Conservation (phyloP, 2,113 vertebrate genomes). For the Syrmaticus mikado region DNA sequence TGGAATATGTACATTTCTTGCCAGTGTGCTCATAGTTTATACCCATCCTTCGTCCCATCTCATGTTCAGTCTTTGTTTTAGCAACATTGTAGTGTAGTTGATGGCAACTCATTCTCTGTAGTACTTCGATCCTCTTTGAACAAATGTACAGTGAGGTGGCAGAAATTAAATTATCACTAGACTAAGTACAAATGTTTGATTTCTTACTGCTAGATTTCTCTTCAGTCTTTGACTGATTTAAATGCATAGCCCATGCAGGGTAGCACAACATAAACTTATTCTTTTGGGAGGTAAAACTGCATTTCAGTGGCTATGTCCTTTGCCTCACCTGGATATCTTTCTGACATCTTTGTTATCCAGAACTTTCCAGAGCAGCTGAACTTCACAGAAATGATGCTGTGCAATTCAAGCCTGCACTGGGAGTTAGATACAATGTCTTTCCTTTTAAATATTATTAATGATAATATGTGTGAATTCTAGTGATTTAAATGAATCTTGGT, state of each 20-base stretch:
- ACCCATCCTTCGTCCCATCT: neutral
- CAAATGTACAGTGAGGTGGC: neutral
- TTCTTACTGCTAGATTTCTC: neutral
- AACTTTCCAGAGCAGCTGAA: neutral
- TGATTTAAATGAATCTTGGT: neutral
- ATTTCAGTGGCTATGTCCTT: neutral
- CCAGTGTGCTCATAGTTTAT: neutral
- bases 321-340: neutral
- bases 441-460: neutral
- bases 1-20: neutral
- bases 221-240: neutral
- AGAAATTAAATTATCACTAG: neutral
- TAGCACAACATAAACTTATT: neutral
- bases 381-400: neutral
- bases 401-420: neutral
- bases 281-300: neutral
- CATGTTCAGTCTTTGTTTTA: neutral
- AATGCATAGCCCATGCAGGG: neutral
- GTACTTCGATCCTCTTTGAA: neutral
- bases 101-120: neutral
- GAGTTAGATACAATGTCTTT: neutral
- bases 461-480: neutral
- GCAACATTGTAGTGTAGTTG: neutral
- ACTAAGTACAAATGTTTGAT: neutral
- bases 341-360: neutral